Base-by-base conservation (phyloP, 2,888 invertebrate species). In the Harpalus rubripes region DNA sequence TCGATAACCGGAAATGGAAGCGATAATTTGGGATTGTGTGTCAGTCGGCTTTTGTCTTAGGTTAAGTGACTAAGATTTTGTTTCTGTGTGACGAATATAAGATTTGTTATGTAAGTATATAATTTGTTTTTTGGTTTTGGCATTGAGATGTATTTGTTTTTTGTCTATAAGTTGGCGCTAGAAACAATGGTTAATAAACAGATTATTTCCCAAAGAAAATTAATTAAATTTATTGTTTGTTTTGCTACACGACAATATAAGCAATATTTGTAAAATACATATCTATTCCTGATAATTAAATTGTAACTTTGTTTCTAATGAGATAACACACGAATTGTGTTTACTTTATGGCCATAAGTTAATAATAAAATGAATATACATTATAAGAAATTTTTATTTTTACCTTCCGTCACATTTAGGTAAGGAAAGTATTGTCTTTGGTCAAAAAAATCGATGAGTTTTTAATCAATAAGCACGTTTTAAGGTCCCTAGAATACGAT, bases 1-100 rank as follows among this genome's bases (percentile, higher is more conserved):
- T 1, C 72, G 41, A 74, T 74, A 41, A 74, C 72, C 72, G 72
- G 72, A 44, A 74, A 16, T 44, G 18, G 7, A 52, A 74, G 41
- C 41, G 72, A 44, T 74, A 74, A 74, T 74, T 74, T 74, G 44
- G 44, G 22, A 22, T 74, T 74, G 41, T 74, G 72, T 74, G 72
- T 74, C 72, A 74, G 72, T 44, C 8, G 16, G 41, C 18, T 12
- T 68, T 68, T 32, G 68, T 68, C 68, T 39, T 68, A n/a, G 68
- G 39, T 7, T 68, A 61, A 6, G 59, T 61, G 59, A 18, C 18
- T 61, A 16, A 18, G 16, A 61, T 61, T 61, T 61, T 61, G 16
- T 61, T 61, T 16, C 5, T 18, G 44, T 61, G 16, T 61, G 59
- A 61, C 59, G 26, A 63, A 10, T 26, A 26, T 26, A 22, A 10